Base-by-base conservation (phyloP, 2,113 vertebrate species). In the Corythornis vintsioides region DNA sequence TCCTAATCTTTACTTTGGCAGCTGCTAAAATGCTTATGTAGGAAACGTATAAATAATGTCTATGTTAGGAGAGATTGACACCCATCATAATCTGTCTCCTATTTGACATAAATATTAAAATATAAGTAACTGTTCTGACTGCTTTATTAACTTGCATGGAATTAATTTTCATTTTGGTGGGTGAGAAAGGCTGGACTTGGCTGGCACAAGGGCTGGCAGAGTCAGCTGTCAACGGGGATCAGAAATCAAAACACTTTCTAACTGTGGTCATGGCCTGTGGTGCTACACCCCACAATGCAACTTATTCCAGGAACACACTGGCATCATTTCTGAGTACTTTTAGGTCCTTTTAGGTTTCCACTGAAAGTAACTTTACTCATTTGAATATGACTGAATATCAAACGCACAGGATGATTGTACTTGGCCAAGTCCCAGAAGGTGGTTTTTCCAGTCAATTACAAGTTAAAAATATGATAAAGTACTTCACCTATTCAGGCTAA, bases 1-100 rank as follows among this genome's bases (percentile, higher is more conserved):
- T 92, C 82, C 82, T 97, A 95, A 84, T 86, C 64, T 92, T 95
- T 48, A 72, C 48, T 28, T 77, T 74, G 60, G 53, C 38, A 92
- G 28, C 57, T 71, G 52, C 55, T 94, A 84, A 92, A 96, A 75
- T 71, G 33, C 40, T 91, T 80, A 53, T 65, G 77, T 67, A 15
- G 15, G 16, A 86, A 95, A 73, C 38, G 12, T 73, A 64, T 33
- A 80, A 84, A 53, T 88, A 92, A 84, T 65, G 20, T 14, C 52
- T 78, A 24, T 50, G 33, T 82, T 70, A 73, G 43, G 25, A 93
- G 92, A 91, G 52, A 92, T 9, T 90, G 82, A 75, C 73, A 84
- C 9, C 42, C 45, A 83, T 93, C 31, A 59, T 72, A 86, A 59
- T 52, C 25, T 67, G 42, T 55, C 21, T 83, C 84, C 18, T 43